Percentiles rank a stretch among this genome's conserved stretches.
Conservation (phyloP, 2,888 invertebrate genomes). For the Pammene fasciana region DNA sequence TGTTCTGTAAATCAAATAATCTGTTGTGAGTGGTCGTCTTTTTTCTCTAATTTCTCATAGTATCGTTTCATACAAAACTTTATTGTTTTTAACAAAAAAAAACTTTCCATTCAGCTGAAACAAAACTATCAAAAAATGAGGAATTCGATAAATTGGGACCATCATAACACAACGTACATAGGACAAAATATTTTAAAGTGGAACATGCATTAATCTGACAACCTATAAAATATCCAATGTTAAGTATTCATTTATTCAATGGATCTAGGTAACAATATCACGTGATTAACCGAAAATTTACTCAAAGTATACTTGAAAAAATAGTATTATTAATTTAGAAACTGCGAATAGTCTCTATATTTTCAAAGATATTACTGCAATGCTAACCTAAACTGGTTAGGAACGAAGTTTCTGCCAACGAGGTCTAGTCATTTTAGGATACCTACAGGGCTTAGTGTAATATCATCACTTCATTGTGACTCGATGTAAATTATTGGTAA, state of each 20-base stretch:
- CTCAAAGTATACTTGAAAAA: slow-evolving; percentile 7
- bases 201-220: no score
- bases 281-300: background rate
- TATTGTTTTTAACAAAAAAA: no score
- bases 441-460: slow-evolving; percentile 50
- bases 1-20: no score
- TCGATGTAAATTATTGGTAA: slow-evolving; percentile 21
- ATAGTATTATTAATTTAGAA: background rate
- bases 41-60: no score
- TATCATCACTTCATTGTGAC: slow-evolving; percentile 33
- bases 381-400: slow-evolving; percentile 7
- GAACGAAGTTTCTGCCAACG: slow-evolving; percentile 44
- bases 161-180: no score
- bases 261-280: background rate
- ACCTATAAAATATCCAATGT: no score
- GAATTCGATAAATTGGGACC: no score
- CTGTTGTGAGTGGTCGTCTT: no score
- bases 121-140: no score
- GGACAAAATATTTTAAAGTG: no score
- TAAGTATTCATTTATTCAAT: background rate
- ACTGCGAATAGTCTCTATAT: slow-evolving; percentile 5
- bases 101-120: no score
- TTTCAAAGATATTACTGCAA: slow-evolving; percentile 4
- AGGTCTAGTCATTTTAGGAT: slow-evolving; percentile 50
- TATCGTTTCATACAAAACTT: no score